phyloP scores from a whole-genome alignment of 2,113 vertebrate genomes.

The Melospiza melodia region DNA sequence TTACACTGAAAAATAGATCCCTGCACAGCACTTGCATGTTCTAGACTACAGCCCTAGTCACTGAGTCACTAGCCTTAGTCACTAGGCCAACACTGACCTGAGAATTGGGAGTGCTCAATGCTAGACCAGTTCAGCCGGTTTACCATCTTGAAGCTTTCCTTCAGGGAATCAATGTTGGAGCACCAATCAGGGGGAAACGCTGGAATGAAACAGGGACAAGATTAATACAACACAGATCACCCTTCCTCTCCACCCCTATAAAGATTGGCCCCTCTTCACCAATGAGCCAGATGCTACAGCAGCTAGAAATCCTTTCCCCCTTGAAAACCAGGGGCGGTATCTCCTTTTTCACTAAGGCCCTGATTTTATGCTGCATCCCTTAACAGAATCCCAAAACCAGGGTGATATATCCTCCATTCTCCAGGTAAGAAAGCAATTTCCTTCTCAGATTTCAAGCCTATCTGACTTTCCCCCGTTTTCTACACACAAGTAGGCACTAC shows the following conservation, averaged over 20 bases:
- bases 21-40: neutral
- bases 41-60: neutral
- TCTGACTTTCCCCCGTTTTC: neutral
- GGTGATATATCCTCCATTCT: neutral
- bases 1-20: neutral
- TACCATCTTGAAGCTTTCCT: constrained; percentile 96
- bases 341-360: neutral
- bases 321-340: neutral
- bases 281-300: neutral
- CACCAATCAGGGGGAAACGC: constrained; percentile 91
- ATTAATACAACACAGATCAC: neutral
- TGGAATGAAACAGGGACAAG: constrained; percentile 28
- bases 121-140: constrained; percentile 94
- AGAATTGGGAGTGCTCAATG: constrained; percentile 92
- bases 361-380: neutral
- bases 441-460: neutral
- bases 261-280: neutral
- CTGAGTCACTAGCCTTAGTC: neutral
- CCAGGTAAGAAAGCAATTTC: neutral
- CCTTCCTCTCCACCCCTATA: neutral
- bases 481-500: neutral
- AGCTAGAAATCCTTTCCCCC: neutral
- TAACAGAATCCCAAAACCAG: neutral
- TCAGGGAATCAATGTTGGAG: constrained; percentile 90
- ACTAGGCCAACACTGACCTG: constrained; percentile 78